Base-by-base conservation (phyloP, 2,113 vertebrate genomes). In the Pomatostomus ruficeps region DNA sequence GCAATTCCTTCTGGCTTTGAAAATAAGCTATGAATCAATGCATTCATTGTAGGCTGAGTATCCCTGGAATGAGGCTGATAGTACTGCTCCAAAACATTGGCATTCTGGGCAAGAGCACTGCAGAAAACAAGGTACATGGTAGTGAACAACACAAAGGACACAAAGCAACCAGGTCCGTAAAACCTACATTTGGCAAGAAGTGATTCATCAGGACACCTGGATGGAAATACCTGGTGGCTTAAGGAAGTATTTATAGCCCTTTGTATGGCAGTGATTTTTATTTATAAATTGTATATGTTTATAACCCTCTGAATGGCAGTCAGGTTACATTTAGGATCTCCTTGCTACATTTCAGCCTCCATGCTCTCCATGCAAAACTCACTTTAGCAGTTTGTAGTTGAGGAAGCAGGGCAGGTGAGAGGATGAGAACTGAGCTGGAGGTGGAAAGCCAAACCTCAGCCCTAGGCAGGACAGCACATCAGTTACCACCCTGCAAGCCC, bases 11-110 rank as follows among this genome's bases (percentile, higher is more conserved):
- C 68, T 93, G 89, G 76, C 70, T 85, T 95, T 92, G 91, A 93
- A 96, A 97, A 91, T 94, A 96, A 91, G 42, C 85, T 85, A 63
- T 91, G 85, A 96, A 94, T 93, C 81, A 91, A 66, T 82, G 89
- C 55, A 79, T 94, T 97, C 91, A 85, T 75, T 89, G 74, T 51
- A 86, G 78, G 46, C 79, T 74, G 88, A 80, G 17, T 88, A 71
- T 86, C 49, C 45, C 59, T 61, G 91, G 72, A 93, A 90, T 3
- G 15, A 85, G 48, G 61, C 28, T 92, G 70, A 67, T 67, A 36
- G 57, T 83, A 33, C 65, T 95, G 66, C 72, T 88, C 62, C 65
- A 73, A 77, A 93, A 51, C 52, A 54, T 24, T 58, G 87, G 24
- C 51, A 55, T 84, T 88, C 55, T 88, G 42, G 76, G 48, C 58